Percentiles rank a stretch among this genome's conserved stretches.
These are phyloP conservation scores for Drosophila sucinea DNA, from an alignment of 1,140 invertebrate species.

Conservation along the genomic window DNA sequence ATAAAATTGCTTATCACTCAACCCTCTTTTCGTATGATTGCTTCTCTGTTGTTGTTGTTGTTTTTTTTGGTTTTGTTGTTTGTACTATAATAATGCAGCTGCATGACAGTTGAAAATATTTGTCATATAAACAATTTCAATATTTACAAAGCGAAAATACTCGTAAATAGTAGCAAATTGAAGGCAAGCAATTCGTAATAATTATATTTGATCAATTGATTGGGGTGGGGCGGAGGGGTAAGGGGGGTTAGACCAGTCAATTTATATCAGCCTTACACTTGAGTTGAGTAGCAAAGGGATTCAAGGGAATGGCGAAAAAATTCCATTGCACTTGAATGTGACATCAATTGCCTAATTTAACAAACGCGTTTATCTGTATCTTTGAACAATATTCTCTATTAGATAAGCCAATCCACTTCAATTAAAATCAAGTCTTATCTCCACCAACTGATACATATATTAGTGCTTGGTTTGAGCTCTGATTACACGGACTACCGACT, in stretches of 20 bases:
- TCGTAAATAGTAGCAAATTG: slow-evolving; percentile 6
- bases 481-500: slow-evolving; percentile 18
- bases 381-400: background rate
- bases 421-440: slow-evolving; percentile 46
- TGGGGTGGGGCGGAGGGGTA: background rate
- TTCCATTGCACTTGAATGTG: slow-evolving; percentile 3
- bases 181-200: slow-evolving; percentile 7
- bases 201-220: slow-evolving; percentile 14
- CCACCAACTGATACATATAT: background rate
- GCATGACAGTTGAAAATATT: slow-evolving; percentile 3
- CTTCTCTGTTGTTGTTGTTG: background rate
- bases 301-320: background rate
- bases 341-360: slow-evolving; percentile 15
- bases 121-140: slow-evolving; percentile 7
- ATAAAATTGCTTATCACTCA: slow-evolving; percentile 2
- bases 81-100: background rate
- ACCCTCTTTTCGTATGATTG: background rate
- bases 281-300: background rate
- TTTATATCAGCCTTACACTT: slow-evolving; percentile 31
- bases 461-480: background rate
- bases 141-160: slow-evolving; percentile 5
- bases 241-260: background rate
- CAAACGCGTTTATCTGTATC: background rate
- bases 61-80: slow-evolving; percentile 1
- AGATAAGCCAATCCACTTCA: slow-evolving; percentile 13